phyloP scores from a whole-genome alignment of 2,888 invertebrate genomes.

The Liodrosophila aerea region DNA sequence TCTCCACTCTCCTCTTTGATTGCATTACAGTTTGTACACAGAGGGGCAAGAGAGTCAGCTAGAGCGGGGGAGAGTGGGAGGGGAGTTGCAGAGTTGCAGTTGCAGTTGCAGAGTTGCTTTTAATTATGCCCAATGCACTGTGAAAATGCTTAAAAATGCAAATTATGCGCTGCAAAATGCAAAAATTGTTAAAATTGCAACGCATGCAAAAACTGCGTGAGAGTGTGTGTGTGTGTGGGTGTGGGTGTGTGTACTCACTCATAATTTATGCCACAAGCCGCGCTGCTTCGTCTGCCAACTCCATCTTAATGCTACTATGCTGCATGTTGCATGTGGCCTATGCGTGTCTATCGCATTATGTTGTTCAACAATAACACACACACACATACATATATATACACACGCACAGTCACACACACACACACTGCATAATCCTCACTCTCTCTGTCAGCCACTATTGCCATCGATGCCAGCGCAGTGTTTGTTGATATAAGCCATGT shows the following conservation, averaged over 20 bases:
- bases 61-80: not conserved
- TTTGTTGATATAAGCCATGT: constrained; percentile 56
- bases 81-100: constrained; percentile 3
- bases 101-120: constrained; percentile 38
- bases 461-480: constrained; percentile 44
- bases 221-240: not conserved
- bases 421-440: too few relatives aligned
- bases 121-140: constrained; percentile 72
- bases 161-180: constrained; percentile 68
- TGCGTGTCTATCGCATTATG: constrained; percentile 56
- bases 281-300: constrained; percentile 11
- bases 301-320: constrained; percentile 12
- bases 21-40: constrained; percentile 55
- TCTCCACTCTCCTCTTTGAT: constrained; percentile 42
- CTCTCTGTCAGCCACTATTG: constrained; percentile 9
- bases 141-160: constrained; percentile 74
- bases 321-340: too few relatives aligned
- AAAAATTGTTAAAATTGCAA: constrained; percentile 58
- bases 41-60: constrained; percentile 1
- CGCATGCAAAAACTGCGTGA: constrained; percentile 50
- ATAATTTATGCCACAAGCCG: constrained; percentile 62
- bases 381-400: too few relatives aligned
- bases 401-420: too few relatives aligned
- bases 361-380: constrained; percentile 57
- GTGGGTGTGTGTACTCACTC: constrained; percentile 27